Percentiles rank a stretch among this genome's conserved stretches.
phyloP scores from a whole-genome alignment of 2,888 invertebrate species.

The Hydroisotoma schaefferi region DNA sequence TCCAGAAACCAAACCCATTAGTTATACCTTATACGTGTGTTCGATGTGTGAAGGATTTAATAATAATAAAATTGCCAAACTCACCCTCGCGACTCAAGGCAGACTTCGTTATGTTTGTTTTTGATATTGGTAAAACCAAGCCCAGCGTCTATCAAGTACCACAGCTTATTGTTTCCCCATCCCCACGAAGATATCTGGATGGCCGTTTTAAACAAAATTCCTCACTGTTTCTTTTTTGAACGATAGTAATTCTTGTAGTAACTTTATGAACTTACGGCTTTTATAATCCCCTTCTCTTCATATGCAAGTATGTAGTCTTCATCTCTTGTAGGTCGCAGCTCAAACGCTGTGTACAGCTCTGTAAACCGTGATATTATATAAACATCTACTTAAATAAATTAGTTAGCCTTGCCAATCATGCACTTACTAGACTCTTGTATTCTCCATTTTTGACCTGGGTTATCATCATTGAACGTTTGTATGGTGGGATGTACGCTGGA shows the following conservation, averaged over 20 bases:
- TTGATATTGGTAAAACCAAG: slow-evolving; percentile 32
- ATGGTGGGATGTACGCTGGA: slow-evolving; percentile 15
- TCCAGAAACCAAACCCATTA: background rate
- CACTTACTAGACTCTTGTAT: slow-evolving; percentile 27
- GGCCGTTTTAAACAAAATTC: background rate
- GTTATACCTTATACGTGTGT: background rate
- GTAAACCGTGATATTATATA: background rate
- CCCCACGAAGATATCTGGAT: slow-evolving; percentile 2
- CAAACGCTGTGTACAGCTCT: slow-evolving; percentile 28
- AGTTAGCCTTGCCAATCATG: background rate
- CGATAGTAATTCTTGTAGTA: background rate
- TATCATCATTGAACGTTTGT: slow-evolving; percentile 10
- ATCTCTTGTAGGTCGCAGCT: slow-evolving; percentile 30
- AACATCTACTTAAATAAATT: background rate
- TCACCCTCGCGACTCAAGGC: slow-evolving; percentile 23
- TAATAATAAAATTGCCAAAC: slow-evolving; percentile 2
- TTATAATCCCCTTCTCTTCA: slow-evolving; percentile 15
- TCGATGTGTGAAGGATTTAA: too few relatives aligned
- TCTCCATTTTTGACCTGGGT: slow-evolving; percentile 38
- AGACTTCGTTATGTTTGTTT: slow-evolving; percentile 30
- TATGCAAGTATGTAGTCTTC: slow-evolving; percentile 36
- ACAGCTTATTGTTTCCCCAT: slow-evolving; percentile 31
- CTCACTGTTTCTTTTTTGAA: background rate
- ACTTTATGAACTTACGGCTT: slow-evolving; percentile 21
- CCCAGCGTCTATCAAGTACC: slow-evolving; percentile 40